Conservation (phyloP, 2,888 invertebrate genomes). For the Philereme transversata region DNA sequence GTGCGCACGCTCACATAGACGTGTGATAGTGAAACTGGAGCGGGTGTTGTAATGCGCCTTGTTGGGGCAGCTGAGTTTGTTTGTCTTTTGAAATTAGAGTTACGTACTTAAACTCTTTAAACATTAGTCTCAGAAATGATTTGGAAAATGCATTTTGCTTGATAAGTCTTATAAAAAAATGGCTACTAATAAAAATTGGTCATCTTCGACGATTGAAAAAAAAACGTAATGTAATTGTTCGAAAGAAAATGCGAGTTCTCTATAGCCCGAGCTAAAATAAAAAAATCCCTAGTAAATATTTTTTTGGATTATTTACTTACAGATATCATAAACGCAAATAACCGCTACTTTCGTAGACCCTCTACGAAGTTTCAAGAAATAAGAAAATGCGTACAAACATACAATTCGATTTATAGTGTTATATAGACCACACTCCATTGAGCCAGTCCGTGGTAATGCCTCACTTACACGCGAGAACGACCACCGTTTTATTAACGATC, state of each 20-base stretch:
- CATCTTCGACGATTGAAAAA: too few relatives aligned
- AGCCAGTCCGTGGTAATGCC: slow-evolving; percentile 26
- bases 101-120: too few relatives aligned
- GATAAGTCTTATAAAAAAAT: too few relatives aligned
- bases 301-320: too few relatives aligned
- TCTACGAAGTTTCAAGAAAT: background rate
- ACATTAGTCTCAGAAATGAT: too few relatives aligned
- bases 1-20: slow-evolving; percentile 34
- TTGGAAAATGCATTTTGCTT: too few relatives aligned
- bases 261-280: too few relatives aligned
- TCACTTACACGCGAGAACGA: slow-evolving; percentile 28
- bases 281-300: too few relatives aligned
- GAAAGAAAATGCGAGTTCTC: too few relatives aligned
- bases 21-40: slow-evolving; percentile 50
- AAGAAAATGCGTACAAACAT: slow-evolving; percentile 16
- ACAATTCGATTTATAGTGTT: background rate
- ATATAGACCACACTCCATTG: slow-evolving; percentile 24
- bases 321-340: too few relatives aligned
- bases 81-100: background rate
- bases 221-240: too few relatives aligned
- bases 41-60: slow-evolving; percentile 37
- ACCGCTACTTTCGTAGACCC: background rate
- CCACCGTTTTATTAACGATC: slow-evolving; percentile 21
- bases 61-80: slow-evolving; percentile 12
- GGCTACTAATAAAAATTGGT: too few relatives aligned